Evolutionary conservation across 2,888 invertebrate species (phyloP).

Genomic region (Mamestra brassicae): DNA sequence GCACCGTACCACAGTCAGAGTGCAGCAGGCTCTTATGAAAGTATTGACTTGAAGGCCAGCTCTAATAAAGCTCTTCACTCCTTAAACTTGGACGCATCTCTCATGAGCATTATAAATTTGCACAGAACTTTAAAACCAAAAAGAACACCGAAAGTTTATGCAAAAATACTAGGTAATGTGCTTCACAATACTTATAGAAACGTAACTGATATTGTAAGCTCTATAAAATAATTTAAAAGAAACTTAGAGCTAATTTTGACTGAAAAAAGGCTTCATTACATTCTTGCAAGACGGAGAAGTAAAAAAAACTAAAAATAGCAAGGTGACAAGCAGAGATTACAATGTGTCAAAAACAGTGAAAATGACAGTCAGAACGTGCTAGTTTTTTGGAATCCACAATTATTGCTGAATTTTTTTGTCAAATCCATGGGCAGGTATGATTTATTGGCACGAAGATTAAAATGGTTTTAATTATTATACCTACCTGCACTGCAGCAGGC

Average conservation of each 20-base stretch:
- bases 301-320: conserved; percentile 53
- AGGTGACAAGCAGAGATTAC: conserved; percentile 30
- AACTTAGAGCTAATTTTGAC: not conserved
- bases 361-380: conserved; percentile 30
- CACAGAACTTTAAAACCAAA: conserved; percentile 70
- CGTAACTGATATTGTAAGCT: conserved; percentile 61
- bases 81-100: conserved; percentile 78
- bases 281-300: conserved; percentile 27
- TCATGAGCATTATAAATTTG: conserved; percentile 79
- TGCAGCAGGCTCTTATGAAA: conserved; percentile 78
- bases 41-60: conserved; percentile 73
- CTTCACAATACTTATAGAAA: conserved; percentile 78
- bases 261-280: conserved; percentile 47
- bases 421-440: conserved; percentile 16
- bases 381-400: conserved; percentile 3
- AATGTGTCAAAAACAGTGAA: conserved; percentile 47
- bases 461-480: conserved; percentile 32
- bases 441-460: conserved; percentile 8
- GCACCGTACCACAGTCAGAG: conserved; percentile 66
- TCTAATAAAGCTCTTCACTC: conserved; percentile 66
- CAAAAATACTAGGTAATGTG: conserved; percentile 72
- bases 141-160: conserved; percentile 70
- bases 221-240: conserved; percentile 42
- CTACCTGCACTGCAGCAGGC: conserved; percentile 2
- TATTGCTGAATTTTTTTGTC: conserved; percentile 32